Percentiles rank a stretch among this genome's conserved stretches.
phyloP scores from a whole-genome alignment of 2,888 invertebrate genomes.

The Tetragonula carbonaria region DNA sequence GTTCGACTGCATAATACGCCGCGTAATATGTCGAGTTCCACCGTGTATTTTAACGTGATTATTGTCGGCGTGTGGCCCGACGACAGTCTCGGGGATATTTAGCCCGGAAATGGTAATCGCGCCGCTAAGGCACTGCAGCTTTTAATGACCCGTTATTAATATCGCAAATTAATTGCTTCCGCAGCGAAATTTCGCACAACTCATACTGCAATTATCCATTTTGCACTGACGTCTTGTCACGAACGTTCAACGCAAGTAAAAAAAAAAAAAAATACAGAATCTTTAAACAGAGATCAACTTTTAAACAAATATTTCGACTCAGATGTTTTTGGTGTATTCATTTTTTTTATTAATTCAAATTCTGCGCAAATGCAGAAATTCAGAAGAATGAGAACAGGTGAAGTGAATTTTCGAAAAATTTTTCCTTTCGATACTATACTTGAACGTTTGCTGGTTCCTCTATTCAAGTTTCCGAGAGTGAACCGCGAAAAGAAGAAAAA shows the following conservation, averaged over 20 bases:
- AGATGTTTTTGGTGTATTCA: no score
- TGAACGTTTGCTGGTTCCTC: neutral
- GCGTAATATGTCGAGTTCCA: neutral
- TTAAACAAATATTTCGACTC: no score
- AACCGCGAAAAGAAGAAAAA: neutral
- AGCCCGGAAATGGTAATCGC: constrained; percentile 18
- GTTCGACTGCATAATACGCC: constrained; percentile 21
- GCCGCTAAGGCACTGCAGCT: constrained; percentile 1
- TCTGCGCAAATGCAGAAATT: neutral
- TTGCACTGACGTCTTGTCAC: neutral
- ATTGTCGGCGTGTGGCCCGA: neutral
- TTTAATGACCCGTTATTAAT: constrained; percentile 27
- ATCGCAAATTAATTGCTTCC: constrained; percentile 52
- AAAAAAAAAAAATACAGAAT: no score
- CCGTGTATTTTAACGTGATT: neutral
- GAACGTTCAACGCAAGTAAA: neutral
- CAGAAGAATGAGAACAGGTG: neutral
- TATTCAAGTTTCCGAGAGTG: neutral
- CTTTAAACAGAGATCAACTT: no score
- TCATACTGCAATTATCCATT: neutral
- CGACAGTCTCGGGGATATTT: constrained; percentile 15
- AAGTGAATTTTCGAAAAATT: neutral
- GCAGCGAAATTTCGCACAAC: neutral
- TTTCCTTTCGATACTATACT: neutral
- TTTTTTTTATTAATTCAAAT: neutral